Base-by-base conservation (phyloP, 2,113 vertebrate genomes). In the Lophochroa leadbeateri region DNA sequence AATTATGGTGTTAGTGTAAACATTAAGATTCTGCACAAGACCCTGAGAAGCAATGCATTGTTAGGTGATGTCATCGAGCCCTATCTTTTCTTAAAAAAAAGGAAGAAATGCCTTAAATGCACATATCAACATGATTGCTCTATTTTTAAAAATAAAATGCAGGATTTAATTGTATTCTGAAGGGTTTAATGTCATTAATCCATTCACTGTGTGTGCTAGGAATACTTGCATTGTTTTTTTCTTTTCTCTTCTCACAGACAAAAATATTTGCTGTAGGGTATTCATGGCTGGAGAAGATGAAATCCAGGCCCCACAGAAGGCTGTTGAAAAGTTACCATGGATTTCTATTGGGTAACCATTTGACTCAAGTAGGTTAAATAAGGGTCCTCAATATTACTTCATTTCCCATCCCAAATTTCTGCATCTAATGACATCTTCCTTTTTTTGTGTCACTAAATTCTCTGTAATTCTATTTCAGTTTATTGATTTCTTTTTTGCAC, bases 1-100 rank as follows among this genome's bases (percentile, higher is more conserved):
- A 94, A 95, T 98, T 95, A 84, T 53, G 2, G 37, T 94, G 70
- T 87, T 94, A 89, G 74, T 61, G 43, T 87, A 92, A 95, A 96
- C 93, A 24, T 60, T 53, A 68, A 65, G 55, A 86, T 95, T 96
- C 89, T 88, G 90, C 82, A 79, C 65, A 95, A 91, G 95, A 88
- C 49, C 11, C 50, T 39, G 71, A 91, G 77, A 97, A 96, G 55
- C 24, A 61, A 84, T 80, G 50, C 39, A 85, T 71, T 3, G 0
- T 83, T 82, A 75, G 37, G 50, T 94, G 90, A 91, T 90, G 46
- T 93, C 87, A 87, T 79, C 49, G 72, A 67, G 31, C 11, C 52
- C 33, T 78, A 72, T 64, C 87, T 41, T n/a, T 16, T 35, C 57
- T 35, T 25, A 76, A 67, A 81, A 64, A 64, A 68, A 53, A 53